Base-by-base conservation (phyloP, 2,888 invertebrate genomes). In the Ennomos erosarius region DNA sequence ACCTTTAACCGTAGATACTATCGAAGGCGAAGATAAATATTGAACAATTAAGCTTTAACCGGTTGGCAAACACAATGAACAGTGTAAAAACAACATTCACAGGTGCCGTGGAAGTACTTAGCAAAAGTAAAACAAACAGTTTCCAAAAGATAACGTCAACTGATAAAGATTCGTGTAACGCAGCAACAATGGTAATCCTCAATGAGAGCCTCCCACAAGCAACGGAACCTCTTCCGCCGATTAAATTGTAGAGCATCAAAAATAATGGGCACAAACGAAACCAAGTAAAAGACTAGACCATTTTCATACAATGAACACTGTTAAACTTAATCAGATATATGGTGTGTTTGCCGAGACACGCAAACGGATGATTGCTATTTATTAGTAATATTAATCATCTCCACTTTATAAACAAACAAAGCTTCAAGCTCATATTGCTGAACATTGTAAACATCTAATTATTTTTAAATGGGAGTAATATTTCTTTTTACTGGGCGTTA, bases 151-250 rank as follows among this genome's bases (percentile, higher is more conserved):
- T 79, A 73, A 69, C 64, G 64, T 62, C 56, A 62, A 54, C 52
- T 64, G 79, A 83, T 83, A 78, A 79, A 78, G 68, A 74, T 78
- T 77, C 69, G 70, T 72, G 71, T 75, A 74, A 65, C 65, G 61
- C 67, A 68, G 65, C 69, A 81, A 85, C 85, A 87, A 85, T 86
- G 68, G 81, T 76, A 72, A 75, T 76, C 69, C 69, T 75, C 78
- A 78, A 77, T 74, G 79, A 68, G 75, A 81, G 68, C 71, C 78
- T 85, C 84, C 78, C 84, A 83, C 84, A 77, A 69, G 70, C 85
- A 88, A 87, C 87, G 84, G 87, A 84, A 87, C 79, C 77, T 75
- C 81, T 83, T 87, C 88, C 86, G 84, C 81, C 77, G 79, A 79
- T 85, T 85, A 81, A 78, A 78, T 79, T 75, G 76, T 80, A 70